phyloP scores from a whole-genome alignment of 2,888 invertebrate species.

The Lordiphosa fenestrarum region DNA sequence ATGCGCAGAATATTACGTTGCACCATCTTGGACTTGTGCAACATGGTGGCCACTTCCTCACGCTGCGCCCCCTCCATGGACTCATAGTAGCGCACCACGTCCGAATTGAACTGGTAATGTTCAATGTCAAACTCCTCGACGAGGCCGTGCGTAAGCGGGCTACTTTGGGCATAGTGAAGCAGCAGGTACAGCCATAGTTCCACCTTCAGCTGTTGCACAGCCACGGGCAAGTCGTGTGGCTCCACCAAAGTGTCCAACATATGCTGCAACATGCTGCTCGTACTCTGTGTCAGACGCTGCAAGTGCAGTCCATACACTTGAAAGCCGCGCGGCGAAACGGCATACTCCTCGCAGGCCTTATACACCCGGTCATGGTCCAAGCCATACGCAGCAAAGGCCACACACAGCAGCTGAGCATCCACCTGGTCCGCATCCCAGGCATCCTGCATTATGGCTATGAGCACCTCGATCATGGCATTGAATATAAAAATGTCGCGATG shows the following conservation, averaged over 20 bases:
- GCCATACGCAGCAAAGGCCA: slow-evolving; percentile 4
- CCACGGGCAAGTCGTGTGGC: slow-evolving; percentile 13
- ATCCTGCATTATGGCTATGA: slow-evolving; percentile 31
- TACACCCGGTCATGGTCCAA: slow-evolving; percentile 18
- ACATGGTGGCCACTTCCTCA: slow-evolving; percentile 26
- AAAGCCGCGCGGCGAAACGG: slow-evolving; percentile 65
- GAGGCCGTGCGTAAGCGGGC: neutral
- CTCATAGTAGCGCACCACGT: slow-evolving; percentile 53
- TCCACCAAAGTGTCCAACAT: slow-evolving; percentile 46
- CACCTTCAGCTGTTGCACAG: slow-evolving; percentile 59
- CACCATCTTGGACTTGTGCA: slow-evolving; percentile 25
- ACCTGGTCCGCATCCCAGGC: neutral
- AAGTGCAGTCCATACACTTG: slow-evolving; percentile 68
- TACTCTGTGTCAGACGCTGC: slow-evolving; percentile 57
- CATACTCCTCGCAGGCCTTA: slow-evolving; percentile 45
- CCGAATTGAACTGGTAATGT: slow-evolving; percentile 54
- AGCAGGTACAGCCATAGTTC: slow-evolving; percentile 69
- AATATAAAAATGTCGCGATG: slow-evolving; percentile 44
- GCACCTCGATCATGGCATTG: slow-evolving; percentile 27
- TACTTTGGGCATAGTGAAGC: slow-evolving; percentile 15
- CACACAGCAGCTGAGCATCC: neutral
- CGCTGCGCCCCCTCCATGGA: slow-evolving; percentile 34
- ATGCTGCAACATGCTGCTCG: slow-evolving; percentile 49
- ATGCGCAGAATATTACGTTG: slow-evolving; percentile 12
- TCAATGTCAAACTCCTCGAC: slow-evolving; percentile 47